Evolutionary conservation across 2,888 invertebrate species (phyloP).

Genomic region (Cosmia trapezina): DNA sequence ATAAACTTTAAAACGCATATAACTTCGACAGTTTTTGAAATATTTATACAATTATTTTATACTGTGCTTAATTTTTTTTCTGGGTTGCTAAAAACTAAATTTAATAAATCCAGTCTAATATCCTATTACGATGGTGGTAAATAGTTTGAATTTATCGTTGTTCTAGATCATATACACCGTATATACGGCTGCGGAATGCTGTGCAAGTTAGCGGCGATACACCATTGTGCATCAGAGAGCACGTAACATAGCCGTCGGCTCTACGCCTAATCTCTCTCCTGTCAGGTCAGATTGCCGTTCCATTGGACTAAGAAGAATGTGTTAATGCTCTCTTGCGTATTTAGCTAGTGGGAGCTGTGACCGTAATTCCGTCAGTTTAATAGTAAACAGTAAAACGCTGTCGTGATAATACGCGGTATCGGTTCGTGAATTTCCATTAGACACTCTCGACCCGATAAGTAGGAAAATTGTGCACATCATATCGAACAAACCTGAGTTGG

Average conservation of each 20-base stretch:
- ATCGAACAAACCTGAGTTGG: slow-evolving; percentile 92
- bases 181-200: background rate
- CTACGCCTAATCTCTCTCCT: background rate
- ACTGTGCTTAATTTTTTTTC: background rate
- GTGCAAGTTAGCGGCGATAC: background rate
- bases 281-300: background rate
- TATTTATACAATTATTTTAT: background rate
- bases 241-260: background rate
- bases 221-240: background rate
- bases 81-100: background rate
- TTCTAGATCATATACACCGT: background rate
- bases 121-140: background rate
- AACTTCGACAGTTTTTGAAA: background rate
- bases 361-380: background rate
- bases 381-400: background rate
- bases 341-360: background rate
- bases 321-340: background rate
- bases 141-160: background rate
- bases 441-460: background rate
- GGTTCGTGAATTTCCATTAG: background rate
- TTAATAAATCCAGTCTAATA: background rate
- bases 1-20: background rate
- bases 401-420: background rate
- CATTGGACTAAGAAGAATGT: background rate
- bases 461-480: background rate